Evolutionary conservation across 1,140 invertebrate species (phyloP).

Genomic region (Euwallacea similis): DNA sequence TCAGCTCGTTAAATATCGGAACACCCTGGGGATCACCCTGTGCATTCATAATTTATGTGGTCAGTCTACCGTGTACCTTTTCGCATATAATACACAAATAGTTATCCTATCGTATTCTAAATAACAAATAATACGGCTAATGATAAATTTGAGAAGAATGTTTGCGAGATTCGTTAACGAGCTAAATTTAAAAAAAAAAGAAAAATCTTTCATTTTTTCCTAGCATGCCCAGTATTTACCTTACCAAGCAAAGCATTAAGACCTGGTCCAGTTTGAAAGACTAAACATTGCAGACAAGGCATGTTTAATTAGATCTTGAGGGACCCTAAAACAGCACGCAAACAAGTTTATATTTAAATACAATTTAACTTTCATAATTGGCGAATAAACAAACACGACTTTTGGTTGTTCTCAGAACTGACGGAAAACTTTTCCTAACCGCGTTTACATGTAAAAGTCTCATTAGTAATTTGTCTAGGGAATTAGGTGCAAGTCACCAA

Average conservation of each 20-base stretch:
- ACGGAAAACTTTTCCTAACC: too few species aligned
- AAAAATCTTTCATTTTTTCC: neutral
- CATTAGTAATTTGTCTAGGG: too few species aligned
- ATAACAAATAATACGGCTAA: neutral
- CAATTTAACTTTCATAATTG: conserved; percentile 12
- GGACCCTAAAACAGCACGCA: conserved; percentile 3
- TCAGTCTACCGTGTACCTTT: too few species aligned
- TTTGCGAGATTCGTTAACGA: neutral
- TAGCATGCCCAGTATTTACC: neutral
- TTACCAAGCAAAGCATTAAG: too few species aligned
- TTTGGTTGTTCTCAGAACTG: neutral
- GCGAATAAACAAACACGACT: neutral
- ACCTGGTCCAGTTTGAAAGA: neutral
- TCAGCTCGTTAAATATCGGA: too few species aligned
- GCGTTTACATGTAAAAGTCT: too few species aligned
- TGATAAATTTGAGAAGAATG: neutral
- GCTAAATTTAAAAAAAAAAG: neutral
- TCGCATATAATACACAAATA: too few species aligned
- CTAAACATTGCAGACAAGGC: neutral
- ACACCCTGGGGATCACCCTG: too few species aligned
- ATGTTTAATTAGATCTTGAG: conserved; percentile 7
- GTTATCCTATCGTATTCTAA: too few species aligned
- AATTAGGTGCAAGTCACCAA: neutral
- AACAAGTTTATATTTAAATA: conserved; percentile 5
- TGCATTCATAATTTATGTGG: too few species aligned